Base-by-base conservation (phyloP, 2,797 vertebrate genomes). In the Cottoperca gobio region DNA sequence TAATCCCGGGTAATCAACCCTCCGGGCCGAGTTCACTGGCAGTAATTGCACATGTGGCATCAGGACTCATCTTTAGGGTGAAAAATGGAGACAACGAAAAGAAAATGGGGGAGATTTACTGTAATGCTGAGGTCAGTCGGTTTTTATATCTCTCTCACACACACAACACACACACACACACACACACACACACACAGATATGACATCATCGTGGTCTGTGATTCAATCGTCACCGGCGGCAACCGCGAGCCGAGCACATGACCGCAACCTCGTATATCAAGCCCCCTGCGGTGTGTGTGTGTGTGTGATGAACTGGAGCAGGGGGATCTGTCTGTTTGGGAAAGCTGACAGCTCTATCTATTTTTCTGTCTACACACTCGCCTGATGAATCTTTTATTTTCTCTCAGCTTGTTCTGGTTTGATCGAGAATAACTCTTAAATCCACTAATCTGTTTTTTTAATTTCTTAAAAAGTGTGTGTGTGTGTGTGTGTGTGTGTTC, bases 141-240 rank as follows among this genome's bases (percentile, higher is more conserved):
- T 57, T 77, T 84, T 79, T 52, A 74, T 55, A 68, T 72, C 50
- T 31, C 31, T 33, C 46, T 57, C 67, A 69, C 39, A 73, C n/a
- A 65, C 9, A 55, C 24, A 53, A 52, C 57, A 52, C 45, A 28
- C 59, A 35, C 60, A 57, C 57, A 67, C 69, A 79, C 42, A 54
- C 23, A 58, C 73, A 62, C 54, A 58, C 39, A 64, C 53, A 69
- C 74, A 50, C 71, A 64, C 86, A 89, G 84, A 87, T 84, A 80
- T 93, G 89, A 93, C 88, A 86, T 92, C 91, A 93, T 89, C 46
- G 76, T 53, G 79, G 87, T 83, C 68, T 72, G 67, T 74, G 86
- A 88, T 87, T 83, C 79, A 81, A 64, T 87, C 87, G 63, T 74
- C 78, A 73, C 49, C 45, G 83, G 82, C 73, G 67, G 83, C 76